Base-by-base conservation (phyloP, 2,113 vertebrate species). In the Balaeniceps rex region DNA sequence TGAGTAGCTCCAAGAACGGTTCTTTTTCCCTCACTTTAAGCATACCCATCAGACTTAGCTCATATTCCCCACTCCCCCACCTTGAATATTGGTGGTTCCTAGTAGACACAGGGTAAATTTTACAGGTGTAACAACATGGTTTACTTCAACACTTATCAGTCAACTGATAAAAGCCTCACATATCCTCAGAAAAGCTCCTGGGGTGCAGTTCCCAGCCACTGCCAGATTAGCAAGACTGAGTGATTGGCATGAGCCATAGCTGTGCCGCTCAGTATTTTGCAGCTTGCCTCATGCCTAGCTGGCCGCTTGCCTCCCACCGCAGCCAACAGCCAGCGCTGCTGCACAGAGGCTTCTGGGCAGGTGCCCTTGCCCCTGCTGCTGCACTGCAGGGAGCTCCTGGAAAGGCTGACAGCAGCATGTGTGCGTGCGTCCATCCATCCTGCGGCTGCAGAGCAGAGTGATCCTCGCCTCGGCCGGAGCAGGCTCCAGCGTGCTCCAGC, bases 381-480 rank as follows among this genome's bases (percentile, higher is more conserved):
- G 40, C 57, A 44, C 12, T 22, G 19, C 69, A 77, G 54, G 38
- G 34, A 46, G 25, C 34, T 69, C 13, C 58, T 60, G 38, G 64
- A 49, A 77, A 31, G 47, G 72, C 77, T 80, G 68, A 64, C 1
- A 12, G 68, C 58, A 84, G 74, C n/a, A 21, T 31, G 12, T 3
- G 14, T 88, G 40, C 7, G 1, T 44, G 64, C 1, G 1, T 46
- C 58, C 1, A 1, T 46, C 68, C 0, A 0, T 66, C 83, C 83
- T 44, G 15, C 4, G 7, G 46, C 61, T 87, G 71, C 77, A 58
- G 65, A 65, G 75, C 8, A 19, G 31, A 69, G 71, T 0, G 1
- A 40, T 36, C 52, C 72, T 44, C 68, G 49, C 47, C 60, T 72
- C 1, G 1, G 29, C 46, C 61, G 60, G 19, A 63, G 61, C 61